These are phyloP conservation scores for Diabrotica undecimpunctata DNA, from an alignment of 1,140 invertebrate species.

Conservation along the genomic window DNA sequence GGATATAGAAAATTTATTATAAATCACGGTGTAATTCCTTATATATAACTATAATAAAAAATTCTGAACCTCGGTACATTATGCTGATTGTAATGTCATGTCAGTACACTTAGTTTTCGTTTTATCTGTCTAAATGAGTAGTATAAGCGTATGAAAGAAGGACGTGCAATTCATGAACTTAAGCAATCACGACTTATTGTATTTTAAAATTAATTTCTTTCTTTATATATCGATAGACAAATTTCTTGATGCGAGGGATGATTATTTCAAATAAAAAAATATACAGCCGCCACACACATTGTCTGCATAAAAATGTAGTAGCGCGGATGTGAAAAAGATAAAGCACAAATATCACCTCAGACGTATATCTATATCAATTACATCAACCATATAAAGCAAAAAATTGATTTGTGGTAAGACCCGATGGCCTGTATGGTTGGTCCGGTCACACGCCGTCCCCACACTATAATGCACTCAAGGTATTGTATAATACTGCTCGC, in stretches of 20 bases:
- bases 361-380: neutral
- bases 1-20: no score
- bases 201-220: neutral
- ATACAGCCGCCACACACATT: slow-evolving; percentile 49
- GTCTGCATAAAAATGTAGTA: slow-evolving; percentile 46
- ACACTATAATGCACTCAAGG: slow-evolving; percentile 47
- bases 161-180: no score
- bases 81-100: no score
- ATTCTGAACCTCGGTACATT: no score
- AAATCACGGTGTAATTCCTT: no score
- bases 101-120: no score
- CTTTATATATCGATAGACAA: neutral
- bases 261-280: slow-evolving; percentile 10
- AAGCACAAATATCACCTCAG: slow-evolving; percentile 3
- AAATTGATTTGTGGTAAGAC: slow-evolving; percentile 38
- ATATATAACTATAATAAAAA: no score
- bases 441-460: slow-evolving; percentile 44
- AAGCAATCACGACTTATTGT: no score
- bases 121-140: no score
- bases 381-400: neutral
- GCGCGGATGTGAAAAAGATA: slow-evolving; percentile 15
- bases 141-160: no score
- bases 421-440: slow-evolving; percentile 42
- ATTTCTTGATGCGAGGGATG: neutral
- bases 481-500: slow-evolving; percentile 25